phyloP scores from a whole-genome alignment of 2,888 invertebrate genomes.

The Catocala nupta region DNA sequence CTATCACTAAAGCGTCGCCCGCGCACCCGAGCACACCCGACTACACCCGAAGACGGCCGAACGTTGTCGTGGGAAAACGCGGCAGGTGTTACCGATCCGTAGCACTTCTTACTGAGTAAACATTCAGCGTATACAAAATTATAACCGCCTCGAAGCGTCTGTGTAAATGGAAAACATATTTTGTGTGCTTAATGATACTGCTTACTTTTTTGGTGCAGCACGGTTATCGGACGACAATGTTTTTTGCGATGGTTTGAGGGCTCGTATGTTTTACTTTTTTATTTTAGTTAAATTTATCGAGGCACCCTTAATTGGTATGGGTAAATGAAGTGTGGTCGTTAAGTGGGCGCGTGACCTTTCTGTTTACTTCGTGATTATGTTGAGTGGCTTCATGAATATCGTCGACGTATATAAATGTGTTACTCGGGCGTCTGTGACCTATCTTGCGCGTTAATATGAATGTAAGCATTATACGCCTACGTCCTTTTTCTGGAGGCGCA shows the following conservation, averaged over 20 bases:
- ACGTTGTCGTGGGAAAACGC: slow-evolving; percentile 82
- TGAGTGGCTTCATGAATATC: slow-evolving; percentile 46
- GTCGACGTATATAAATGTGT: slow-evolving; percentile 50
- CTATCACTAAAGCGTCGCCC: slow-evolving; percentile 63
- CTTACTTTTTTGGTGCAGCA: slow-evolving; percentile 82
- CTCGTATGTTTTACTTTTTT: slow-evolving; percentile 66
- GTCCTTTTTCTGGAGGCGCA: slow-evolving; percentile 10
- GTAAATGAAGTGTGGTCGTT: slow-evolving; percentile 68
- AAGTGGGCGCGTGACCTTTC: slow-evolving; percentile 70
- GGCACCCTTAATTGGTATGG: slow-evolving; percentile 77
- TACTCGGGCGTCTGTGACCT: slow-evolving; percentile 33
- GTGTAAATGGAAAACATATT: slow-evolving; percentile 87
- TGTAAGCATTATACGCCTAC: slow-evolving; percentile 14
- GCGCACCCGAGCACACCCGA: slow-evolving; percentile 68
- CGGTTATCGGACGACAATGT: slow-evolving; percentile 76
- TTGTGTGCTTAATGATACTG: slow-evolving; percentile 87
- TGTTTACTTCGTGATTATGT: slow-evolving; percentile 53
- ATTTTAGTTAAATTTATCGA: slow-evolving; percentile 77
- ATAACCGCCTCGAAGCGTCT: slow-evolving; percentile 85
- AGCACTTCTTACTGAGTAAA: slow-evolving; percentile 87
- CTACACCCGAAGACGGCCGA: slow-evolving; percentile 74
- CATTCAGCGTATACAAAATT: slow-evolving; percentile 86
- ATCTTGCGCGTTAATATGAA: slow-evolving; percentile 18
- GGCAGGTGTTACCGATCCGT: slow-evolving; percentile 86
- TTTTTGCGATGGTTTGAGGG: slow-evolving; percentile 75